Evolutionary conservation across 2,888 invertebrate genomes (phyloP), one percentile per base, ranked within the genome.

Genomic region (Nymphalis polychloros): DNA sequence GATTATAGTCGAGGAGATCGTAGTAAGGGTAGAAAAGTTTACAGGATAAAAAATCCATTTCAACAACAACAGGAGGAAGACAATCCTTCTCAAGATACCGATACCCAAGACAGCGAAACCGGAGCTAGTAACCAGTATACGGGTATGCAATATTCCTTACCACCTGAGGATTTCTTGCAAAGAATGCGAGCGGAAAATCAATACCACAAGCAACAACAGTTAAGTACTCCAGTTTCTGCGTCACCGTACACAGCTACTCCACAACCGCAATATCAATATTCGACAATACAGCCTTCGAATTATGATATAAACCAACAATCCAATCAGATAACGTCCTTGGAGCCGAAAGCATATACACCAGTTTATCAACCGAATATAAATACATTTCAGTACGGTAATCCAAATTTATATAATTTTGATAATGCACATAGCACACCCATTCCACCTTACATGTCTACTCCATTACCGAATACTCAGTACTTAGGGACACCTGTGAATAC

Each of bases 71-170:
- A 70, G 31, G 75, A 83, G 20, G 85, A 88, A 67, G 82, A 86
- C 47, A 80, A 81, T 49, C 79, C 77, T 64, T 77, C 76, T 67
- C 83, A 82, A 71, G 81, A 77, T 41, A 81, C 81, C 35, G 80
- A 77, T 52, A 81, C 83, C 72, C 85, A 84, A 63, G 93, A 93
- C 80, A 88, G 80, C 72, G 87, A 85, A 62, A 80, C 84, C 31
- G 89, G 89, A 77, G 88, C 92, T 81, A 93, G 92, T 84, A 92
- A 91, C 82, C 92, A 92, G 82, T 90, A 92, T 84, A 84, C 89
- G 71, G 84, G 90, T 52, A 79, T 91, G 79, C 91, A 92, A 81
- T 93, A 92, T 78, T 91, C 91, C 46, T 80, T 93, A 71, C 93
- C 93, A 70, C 92, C 93, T 13, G 92, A 93, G 68, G 90, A 91